Conservation (phyloP, 2,113 vertebrate species). For the Platysternon megacephalum region DNA sequence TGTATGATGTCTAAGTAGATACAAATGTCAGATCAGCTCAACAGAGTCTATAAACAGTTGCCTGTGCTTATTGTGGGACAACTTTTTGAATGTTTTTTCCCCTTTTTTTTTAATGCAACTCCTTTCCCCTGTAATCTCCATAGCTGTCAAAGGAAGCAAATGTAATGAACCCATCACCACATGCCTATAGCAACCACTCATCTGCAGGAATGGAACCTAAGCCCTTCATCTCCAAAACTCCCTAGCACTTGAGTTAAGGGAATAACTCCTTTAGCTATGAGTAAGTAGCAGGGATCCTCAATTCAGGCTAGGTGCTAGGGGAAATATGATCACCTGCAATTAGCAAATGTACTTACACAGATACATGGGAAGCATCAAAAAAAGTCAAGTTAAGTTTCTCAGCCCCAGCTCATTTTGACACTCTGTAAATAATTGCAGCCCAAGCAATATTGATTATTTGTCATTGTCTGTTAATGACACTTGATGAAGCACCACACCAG, state of each 20-base stretch:
- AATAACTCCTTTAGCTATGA: neutral
- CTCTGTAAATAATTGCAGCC: neutral
- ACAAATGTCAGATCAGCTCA: neutral
- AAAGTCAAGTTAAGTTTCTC: neutral
- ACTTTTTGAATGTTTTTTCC: neutral
- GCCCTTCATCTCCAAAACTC: neutral
- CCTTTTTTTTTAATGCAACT: neutral
- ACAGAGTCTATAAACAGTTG: neutral
- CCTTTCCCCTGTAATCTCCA: neutral
- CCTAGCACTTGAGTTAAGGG: neutral
- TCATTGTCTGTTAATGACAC: neutral
- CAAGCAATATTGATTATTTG: neutral
- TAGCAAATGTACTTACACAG: neutral
- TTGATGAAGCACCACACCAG: neutral
- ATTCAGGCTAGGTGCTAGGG: neutral
- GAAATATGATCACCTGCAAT: neutral
- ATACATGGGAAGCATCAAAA: neutral
- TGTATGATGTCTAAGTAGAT: neutral
- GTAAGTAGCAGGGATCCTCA: neutral
- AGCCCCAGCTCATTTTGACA: neutral
- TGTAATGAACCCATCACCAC: neutral
- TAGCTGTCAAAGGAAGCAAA: neutral
- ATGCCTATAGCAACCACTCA: fast-evolving
- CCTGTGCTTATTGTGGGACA: neutral
- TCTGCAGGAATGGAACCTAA: neutral